Evolutionary conservation across 2,888 invertebrate genomes (phyloP).

Genomic region (Abscondita cerata): DNA sequence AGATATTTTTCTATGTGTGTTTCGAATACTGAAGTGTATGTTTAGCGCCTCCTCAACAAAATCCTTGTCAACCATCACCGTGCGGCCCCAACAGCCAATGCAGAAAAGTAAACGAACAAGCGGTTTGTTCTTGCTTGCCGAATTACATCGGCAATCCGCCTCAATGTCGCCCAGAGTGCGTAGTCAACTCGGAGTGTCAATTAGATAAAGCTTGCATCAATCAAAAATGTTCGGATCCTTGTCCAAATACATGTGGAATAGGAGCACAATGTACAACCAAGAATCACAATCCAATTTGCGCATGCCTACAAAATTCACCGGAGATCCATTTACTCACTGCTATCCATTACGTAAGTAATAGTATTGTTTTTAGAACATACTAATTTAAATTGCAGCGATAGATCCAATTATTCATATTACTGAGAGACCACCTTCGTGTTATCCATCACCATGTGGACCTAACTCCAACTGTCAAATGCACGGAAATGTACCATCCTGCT

Average conservation of each 20-base stretch:
- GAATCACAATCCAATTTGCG: constrained; percentile 88
- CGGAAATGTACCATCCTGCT: constrained; percentile 77
- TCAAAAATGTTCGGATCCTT: constrained; percentile 87
- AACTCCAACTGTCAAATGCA: constrained; percentile 81
- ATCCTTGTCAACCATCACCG: constrained; percentile 84
- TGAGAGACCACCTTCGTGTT: constrained; percentile 76
- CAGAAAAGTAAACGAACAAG: constrained; percentile 77
- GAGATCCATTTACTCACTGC: constrained; percentile 86
- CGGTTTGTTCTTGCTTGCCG: constrained; percentile 84
- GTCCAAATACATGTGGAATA: constrained; percentile 86
- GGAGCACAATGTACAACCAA: constrained; percentile 82
- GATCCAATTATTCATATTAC: constrained; percentile 58
- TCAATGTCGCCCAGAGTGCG: constrained; percentile 83
- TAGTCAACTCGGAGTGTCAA: constrained; percentile 87
- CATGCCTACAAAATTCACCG: constrained; percentile 85
- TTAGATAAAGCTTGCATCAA: constrained; percentile 83
- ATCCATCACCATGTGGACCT: constrained; percentile 84
- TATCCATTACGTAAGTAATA: constrained; percentile 69
- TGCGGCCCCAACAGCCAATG: constrained; percentile 91
- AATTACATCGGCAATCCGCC: constrained; percentile 82
- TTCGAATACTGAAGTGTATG: too few species aligned
- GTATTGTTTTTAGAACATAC: background rate
- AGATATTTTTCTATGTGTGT: too few species aligned
- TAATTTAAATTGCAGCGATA: constrained; percentile 40
- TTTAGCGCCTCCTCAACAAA: constrained; percentile 60